phyloP scores from a whole-genome alignment of 1,140 invertebrate genomes.

The Wiebesia pumilae region DNA sequence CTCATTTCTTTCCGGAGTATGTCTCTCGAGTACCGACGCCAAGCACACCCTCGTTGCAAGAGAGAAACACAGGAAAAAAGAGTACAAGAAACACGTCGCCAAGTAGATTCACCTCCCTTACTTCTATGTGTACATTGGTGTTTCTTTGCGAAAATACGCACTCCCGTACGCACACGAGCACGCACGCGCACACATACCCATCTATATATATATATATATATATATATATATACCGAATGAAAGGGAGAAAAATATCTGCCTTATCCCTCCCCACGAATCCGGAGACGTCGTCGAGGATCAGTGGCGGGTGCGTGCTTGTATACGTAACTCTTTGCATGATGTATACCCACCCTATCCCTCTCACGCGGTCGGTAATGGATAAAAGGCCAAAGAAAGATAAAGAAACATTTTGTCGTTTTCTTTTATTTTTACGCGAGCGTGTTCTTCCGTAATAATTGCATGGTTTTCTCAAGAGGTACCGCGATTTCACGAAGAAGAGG shows the following conservation, averaged over 20 bases:
- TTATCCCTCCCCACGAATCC: not conserved
- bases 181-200: too few species aligned
- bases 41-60: not conserved
- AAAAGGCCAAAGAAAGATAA: slow-evolving; percentile 4
- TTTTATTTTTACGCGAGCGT: slow-evolving; percentile 36
- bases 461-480: slow-evolving; percentile 36
- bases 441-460: slow-evolving; percentile 54
- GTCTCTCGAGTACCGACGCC: slow-evolving; percentile 36
- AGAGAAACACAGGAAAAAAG: not conserved
- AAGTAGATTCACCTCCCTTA: not conserved
- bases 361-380: not conserved
- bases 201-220: not conserved
- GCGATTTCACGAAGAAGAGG: not conserved
- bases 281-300: slow-evolving; percentile 20
- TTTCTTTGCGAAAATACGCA: not conserved
- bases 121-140: not conserved
- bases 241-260: slow-evolving; percentile 25
- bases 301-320: not conserved
- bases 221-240: not conserved
- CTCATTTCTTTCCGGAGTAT: slow-evolving; percentile 29
- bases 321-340: not conserved
- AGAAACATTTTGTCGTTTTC: slow-evolving; percentile 18
- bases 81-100: slow-evolving; percentile 11
- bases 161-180: too few species aligned
- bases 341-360: not conserved